Base-by-base conservation (phyloP, 2,797 vertebrate species). In the Poecile montanus region DNA sequence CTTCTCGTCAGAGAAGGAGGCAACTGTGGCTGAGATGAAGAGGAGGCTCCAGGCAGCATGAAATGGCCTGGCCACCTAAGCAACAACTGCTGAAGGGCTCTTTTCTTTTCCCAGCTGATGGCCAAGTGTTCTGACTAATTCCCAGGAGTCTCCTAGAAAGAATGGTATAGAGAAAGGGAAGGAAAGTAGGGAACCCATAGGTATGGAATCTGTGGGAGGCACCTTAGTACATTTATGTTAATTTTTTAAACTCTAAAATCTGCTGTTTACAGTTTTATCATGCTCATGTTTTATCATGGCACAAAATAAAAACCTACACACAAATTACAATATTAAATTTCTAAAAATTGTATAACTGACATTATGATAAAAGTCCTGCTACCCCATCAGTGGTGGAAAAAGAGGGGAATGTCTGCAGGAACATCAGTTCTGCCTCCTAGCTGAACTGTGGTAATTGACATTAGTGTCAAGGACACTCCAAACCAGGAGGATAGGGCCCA, bases 401-500 rank as follows among this genome's bases (percentile, higher is more conserved):
- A 76, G 45, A 83, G 54, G 38, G 13, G 5, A 13, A 8, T 30
- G 10, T n/a, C 30, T 26, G 13, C 0, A 0, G 23, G 9, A 94
- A 61, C 1, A 0, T n/a, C 70, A 72, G 47, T 54, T 94, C 62
- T 84, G 34, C 62, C 62, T 78, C 19, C 45, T 85, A 85, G 53
- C 40, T 6, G 7, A 89, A 73, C 32, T 70, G 40, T 80, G 57
- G 38, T 72, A 72, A 90, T 75, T 85, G 60, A 70, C 21, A 32
- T 68, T 70, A 79, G 67, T 62, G 71, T 76, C 71, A 56, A 91
- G 83, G 80, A 73, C 79, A 76, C 45, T 29, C 66, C 56, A 84
- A 72, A 76, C 42, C 56, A 70, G 75, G 30, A 86, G 80, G 83
- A 93, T 50, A 42, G 73, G 82, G 85, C 54, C 82, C 73, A 76